Conservation (phyloP, 2,888 invertebrate genomes). For the Blera fallax region DNA sequence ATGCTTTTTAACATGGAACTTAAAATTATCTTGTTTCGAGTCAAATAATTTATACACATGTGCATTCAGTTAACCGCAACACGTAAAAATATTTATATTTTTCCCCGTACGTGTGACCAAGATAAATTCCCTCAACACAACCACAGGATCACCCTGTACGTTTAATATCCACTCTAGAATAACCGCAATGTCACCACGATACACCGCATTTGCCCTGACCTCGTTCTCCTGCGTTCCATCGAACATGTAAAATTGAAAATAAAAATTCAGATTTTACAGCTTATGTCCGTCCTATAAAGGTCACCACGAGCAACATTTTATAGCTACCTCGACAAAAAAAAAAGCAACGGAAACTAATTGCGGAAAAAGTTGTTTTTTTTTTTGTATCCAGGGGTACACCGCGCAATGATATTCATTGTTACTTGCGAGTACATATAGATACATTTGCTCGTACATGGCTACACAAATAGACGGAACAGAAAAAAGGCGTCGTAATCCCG, state of each 20-base stretch:
- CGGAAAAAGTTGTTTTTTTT: constrained; percentile 6
- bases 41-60: too few relatives aligned
- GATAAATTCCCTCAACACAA: constrained; percentile 43
- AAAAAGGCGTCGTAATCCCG: constrained; percentile 55
- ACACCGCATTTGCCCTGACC: constrained; percentile 31
- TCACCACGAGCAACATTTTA: constrained; percentile 11
- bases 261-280: constrained; percentile 24
- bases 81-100: not conserved
- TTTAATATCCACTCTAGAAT: constrained; percentile 13
- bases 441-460: not conserved
- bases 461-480: constrained; percentile 18
- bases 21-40: too few relatives aligned
- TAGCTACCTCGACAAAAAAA: not conserved
- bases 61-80: too few relatives aligned
- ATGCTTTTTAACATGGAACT: too few relatives aligned
- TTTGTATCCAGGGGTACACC: not conserved
- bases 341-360: constrained; percentile 28
- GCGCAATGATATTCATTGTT: constrained; percentile 36
- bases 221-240: not conserved
- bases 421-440: not conserved
- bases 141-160: constrained; percentile 23
- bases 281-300: not conserved
- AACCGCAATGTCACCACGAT: constrained; percentile 55
- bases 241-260: constrained; percentile 55
- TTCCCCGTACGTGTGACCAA: not conserved